These are phyloP conservation scores for Hydriomena furcata DNA, from an alignment of 2,888 invertebrate genomes.

Conservation along the genomic window DNA sequence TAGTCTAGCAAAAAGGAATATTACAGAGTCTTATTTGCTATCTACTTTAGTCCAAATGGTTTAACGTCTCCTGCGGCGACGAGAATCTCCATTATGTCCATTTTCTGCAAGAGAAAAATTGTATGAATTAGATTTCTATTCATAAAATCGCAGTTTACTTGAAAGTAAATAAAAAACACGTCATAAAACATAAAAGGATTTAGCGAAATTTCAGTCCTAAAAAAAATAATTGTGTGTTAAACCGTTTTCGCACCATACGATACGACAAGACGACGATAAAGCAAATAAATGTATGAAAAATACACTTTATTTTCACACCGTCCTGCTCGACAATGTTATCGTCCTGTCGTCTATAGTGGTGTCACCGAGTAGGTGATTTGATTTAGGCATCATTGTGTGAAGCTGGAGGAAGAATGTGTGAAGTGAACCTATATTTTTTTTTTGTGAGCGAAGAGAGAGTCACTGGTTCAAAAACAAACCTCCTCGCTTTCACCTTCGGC, in stretches of 20 bases:
- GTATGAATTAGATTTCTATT: conserved; percentile 16
- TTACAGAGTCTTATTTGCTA: conserved; percentile 12
- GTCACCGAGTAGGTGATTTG: background rate
- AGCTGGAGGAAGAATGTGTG: conserved; percentile 28
- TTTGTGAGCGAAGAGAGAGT: conserved; percentile 57
- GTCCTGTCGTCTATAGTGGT: too few species aligned
- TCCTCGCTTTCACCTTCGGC: conserved; percentile 77
- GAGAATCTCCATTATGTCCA: conserved; percentile 76
- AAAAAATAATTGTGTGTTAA: too few species aligned
- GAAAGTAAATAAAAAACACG: background rate
- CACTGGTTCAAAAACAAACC: conserved; percentile 82
- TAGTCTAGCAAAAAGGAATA: conserved; percentile 28
- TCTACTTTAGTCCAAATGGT: conserved; percentile 32
- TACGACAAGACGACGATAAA: too few species aligned
- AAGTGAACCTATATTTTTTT: conserved; percentile 25
- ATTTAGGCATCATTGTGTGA: conserved; percentile 2
- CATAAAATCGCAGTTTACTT: too few species aligned
- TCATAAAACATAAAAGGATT: background rate
- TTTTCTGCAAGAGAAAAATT: conserved; percentile 71
- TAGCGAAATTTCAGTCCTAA: background rate
- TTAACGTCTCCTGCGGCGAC: conserved; percentile 77
- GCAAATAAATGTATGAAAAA: too few species aligned
- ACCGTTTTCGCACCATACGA: too few species aligned
- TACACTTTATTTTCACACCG: too few species aligned
- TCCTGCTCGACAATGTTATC: too few species aligned